Base-by-base conservation (phyloP, 92 coral and sea anemone genomes). In the Zoanthus solanderi region DNA sequence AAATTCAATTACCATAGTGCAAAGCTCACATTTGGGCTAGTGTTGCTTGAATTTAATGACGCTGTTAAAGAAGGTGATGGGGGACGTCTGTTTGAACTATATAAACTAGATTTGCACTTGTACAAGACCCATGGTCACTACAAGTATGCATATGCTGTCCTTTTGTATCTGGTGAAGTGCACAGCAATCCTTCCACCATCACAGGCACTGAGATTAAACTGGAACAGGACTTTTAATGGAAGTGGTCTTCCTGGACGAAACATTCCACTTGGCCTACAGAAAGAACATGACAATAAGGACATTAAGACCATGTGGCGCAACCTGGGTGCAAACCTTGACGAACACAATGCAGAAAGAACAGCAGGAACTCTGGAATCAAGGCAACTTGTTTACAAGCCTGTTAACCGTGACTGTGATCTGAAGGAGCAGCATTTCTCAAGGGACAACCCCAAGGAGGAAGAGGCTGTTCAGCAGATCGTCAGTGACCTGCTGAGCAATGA, bases 21-120 rank as follows among this genome's bases (percentile, higher is more conserved):
- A 58, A 92, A 92, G 52, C 90, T 92, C 18, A 92, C 94, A 1
- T 92, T 90, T 92, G 95, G 92, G 11, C 71, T 92, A 42, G 15
- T 92, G 9, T 83, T 89, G 58, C 72, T 87, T 75, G 92, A 87
- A 17, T 92, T 86, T 28, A 61, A 74, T 34, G 83, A 82, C 28
- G 34, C 58, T 60, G 72, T 75, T 42, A 85, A 75, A 54, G 89
- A 85, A 31, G 90, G 90, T 0, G 90, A 78, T 87, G 85, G 90
- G 1, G 77, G 77, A 7, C 15, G 90, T 30, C 32, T 78, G 14
- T 78, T 75, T 54, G 73, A 86, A 10, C 60, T 86, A 1, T 74
- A 86, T 84, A 86, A 74, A 65, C 53, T 86, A 16, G 57, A 46
- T 30, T 46, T 86, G 16, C 74, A 76, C 3, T 9, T 86, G 3